Evolutionary conservation across 2,113 vertebrate genomes (phyloP).

Genomic region (Probosciger aterrimus): DNA sequence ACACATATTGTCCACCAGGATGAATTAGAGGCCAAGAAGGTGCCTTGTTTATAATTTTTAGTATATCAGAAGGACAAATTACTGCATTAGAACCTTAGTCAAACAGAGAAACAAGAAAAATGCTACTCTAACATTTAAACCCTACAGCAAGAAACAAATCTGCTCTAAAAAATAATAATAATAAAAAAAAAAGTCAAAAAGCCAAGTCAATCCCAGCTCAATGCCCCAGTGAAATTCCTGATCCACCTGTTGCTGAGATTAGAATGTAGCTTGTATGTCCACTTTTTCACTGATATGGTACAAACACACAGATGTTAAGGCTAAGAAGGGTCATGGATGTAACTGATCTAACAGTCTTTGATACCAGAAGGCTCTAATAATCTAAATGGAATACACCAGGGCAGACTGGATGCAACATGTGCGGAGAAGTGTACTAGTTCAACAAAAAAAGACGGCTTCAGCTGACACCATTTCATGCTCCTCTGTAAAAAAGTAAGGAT

Average conservation of each 20-base stretch:
- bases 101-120: neutral
- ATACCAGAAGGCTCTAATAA: neutral
- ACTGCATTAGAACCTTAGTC: neutral
- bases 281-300: neutral
- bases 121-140: neutral
- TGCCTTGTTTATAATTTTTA: neutral
- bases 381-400: neutral
- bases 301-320: neutral
- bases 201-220: neutral
- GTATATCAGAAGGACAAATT: neutral
- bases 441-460: neutral
- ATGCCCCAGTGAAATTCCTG: neutral
- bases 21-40: neutral
- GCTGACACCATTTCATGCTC: neutral
- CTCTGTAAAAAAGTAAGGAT: neutral
- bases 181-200: neutral
- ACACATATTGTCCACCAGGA: neutral
- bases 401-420: neutral
- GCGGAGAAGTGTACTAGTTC: neutral
- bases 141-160: neutral
- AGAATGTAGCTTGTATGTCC: neutral
- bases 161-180: neutral
- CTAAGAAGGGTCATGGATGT: neutral
- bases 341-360: neutral
- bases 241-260: neutral